phyloP scores from a whole-genome alignment of 2,797 vertebrate genomes.

The Enteromius unitaeniatus region DNA sequence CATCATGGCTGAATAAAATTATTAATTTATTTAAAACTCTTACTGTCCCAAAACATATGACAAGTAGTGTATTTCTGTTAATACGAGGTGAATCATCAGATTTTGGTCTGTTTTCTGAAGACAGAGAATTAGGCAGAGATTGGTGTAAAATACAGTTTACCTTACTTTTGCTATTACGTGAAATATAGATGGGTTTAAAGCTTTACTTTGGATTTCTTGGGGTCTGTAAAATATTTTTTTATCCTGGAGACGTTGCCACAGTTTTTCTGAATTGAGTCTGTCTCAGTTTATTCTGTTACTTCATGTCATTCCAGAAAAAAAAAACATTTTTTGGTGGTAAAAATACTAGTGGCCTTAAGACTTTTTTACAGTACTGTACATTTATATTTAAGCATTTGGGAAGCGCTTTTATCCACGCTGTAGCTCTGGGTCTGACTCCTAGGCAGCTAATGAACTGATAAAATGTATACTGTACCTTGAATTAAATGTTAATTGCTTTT shows the following conservation, averaged over 20 bases:
- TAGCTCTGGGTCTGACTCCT: neutral
- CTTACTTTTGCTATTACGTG: neutral
- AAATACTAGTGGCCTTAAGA: no score
- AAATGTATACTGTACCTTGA: neutral
- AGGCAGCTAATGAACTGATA: neutral
- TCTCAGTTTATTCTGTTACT: no score
- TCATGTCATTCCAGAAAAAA: no score
- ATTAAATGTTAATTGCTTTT: neutral
- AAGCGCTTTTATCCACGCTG: neutral
- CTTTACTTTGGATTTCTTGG: neutral
- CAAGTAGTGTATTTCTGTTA: neutral
- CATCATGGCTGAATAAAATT: no score
- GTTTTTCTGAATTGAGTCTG: no score
- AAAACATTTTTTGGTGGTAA: no score
- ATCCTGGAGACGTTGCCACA: no score
- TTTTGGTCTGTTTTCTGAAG: neutral
- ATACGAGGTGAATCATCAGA: neutral
- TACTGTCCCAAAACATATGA: neutral
- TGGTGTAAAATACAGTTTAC: no score
- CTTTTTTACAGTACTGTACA: no score
- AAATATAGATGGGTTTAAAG: neutral
- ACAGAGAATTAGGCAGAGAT: no score
- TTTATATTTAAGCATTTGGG: no score
- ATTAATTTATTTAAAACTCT: no score
- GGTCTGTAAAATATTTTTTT: neutral